A percentile compares a stretch with the other conserved stretches of the same genome.
Conservation (phyloP, 1,140 invertebrate genomes). For the Pemphigus obesinymphae region DNA sequence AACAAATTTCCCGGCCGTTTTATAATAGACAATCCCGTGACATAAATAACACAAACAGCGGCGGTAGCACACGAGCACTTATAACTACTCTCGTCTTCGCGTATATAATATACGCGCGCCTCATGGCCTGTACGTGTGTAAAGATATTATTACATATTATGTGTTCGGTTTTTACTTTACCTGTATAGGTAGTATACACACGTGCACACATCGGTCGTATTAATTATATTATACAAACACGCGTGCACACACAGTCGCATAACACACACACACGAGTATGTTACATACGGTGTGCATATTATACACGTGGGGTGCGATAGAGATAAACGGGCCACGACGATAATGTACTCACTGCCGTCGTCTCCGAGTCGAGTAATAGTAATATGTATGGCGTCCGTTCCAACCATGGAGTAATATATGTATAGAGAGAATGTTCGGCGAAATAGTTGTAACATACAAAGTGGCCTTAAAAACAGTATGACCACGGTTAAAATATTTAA, state of each 20-base stretch:
- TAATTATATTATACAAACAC: too few relatives aligned
- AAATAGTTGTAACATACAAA: too few relatives aligned
- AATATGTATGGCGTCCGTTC: background rate
- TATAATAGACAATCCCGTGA: background rate
- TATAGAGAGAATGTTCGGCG: too few relatives aligned
- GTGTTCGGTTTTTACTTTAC: too few relatives aligned
- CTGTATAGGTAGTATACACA: background rate
- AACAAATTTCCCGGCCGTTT: background rate
- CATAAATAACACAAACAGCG: background rate
- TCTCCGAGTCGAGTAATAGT: background rate
- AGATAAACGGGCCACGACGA: background rate
- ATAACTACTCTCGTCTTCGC: too few relatives aligned
- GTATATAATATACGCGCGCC: too few relatives aligned
- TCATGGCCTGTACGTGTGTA: background rate
- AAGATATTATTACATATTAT: too few relatives aligned
- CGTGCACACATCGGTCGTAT: too few relatives aligned
- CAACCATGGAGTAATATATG: too few relatives aligned
- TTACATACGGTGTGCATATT: background rate
- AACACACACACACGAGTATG: too few relatives aligned
- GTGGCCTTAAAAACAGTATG: too few relatives aligned
- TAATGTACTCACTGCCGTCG: background rate
- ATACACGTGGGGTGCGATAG: background rate
- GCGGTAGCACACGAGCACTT: background rate
- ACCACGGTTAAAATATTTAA: too few relatives aligned
- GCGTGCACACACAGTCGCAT: background rate